Evolutionary conservation across 2,888 invertebrate species (phyloP), one percentile per base, ranked within the genome.

Genomic region (Callinectes sapidus): DNA sequence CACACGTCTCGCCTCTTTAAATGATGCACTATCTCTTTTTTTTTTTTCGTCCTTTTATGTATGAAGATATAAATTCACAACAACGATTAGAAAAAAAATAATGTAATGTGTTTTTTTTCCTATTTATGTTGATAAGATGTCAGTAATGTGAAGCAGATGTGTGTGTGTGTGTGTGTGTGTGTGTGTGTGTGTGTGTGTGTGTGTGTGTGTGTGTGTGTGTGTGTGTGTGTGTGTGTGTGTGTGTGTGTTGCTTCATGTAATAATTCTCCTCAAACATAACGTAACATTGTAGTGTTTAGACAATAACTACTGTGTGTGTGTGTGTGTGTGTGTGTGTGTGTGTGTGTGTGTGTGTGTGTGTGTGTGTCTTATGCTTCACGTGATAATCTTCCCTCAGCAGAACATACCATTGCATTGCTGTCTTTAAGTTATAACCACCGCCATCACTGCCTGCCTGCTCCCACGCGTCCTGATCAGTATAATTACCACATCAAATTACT

Each of bases 131-230:
- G 8, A 71, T 71, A 35, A 32, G 81, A 81, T 16, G 81, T 2
- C 35, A 81, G 10, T 35, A 16, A 81, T 18, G 35, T 81, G 32
- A 81, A 81, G 81, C 35, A 16, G 81, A 2, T 81, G 16, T 55
- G 55, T 54, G 55, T 87, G 23, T 90, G 71, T 90, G n/a, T 87
- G 16, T 54, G 48, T 87, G 48, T 87, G 48, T 54, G 23, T 87
- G 32, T 87, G 48, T 48, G 48, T 54, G 48, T 48, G 48, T 87
- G 48, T 48, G 48, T 88, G 16, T 42, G 42, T 87, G 87, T 87
- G 35, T 87, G 86, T 87, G 86, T 87, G 86, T 87, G 35, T 87
- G 86, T 87, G 86, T 39, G 89, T 71, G 77, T 86, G 42, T 86
- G 42, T 86, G 42, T 86, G 42, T 86, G 42, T 61, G 16, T 61